Conservation (phyloP, 1,140 invertebrate species). For the Calosoma granatense region DNA sequence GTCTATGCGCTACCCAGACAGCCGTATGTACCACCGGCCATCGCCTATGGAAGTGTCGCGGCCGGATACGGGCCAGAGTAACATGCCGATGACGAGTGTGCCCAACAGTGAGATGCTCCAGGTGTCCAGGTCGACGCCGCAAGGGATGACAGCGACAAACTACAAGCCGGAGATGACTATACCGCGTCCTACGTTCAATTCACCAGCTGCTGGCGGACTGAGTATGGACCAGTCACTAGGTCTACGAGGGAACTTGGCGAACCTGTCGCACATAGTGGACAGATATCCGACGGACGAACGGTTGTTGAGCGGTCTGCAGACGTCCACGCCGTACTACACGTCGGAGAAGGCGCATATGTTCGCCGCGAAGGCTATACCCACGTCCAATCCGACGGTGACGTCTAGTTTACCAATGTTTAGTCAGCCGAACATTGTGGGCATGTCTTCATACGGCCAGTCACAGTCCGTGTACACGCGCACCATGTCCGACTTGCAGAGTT, state of each 20-base stretch:
- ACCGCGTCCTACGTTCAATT: conserved; percentile 22
- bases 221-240: conserved; percentile 26
- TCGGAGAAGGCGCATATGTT: conserved; percentile 43
- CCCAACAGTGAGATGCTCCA: not conserved
- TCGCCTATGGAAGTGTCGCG: not conserved
- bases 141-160: not conserved
- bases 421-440: conserved; percentile 26
- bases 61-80: not conserved
- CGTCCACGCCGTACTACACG: conserved; percentile 27
- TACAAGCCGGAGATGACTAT: conserved; percentile 21
- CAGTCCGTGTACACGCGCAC: not conserved
- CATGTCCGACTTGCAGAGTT: conserved; percentile 20
- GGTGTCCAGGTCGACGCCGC: no score
- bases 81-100: not conserved
- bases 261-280: conserved; percentile 49
- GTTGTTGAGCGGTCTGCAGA: conserved; percentile 34
- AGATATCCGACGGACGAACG: conserved; percentile 44
- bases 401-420: conserved; percentile 28
- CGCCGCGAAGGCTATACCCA: conserved; percentile 38
- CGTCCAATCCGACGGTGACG: conserved; percentile 30
- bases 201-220: conserved; percentile 13
- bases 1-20: not conserved
- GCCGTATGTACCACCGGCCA: not conserved
- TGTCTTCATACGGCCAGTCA: conserved; percentile 19
- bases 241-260: conserved; percentile 40